These are phyloP conservation scores for Himalopsyche phryganea DNA, from an alignment of 1,140 invertebrate genomes.

Conservation along the genomic window DNA sequence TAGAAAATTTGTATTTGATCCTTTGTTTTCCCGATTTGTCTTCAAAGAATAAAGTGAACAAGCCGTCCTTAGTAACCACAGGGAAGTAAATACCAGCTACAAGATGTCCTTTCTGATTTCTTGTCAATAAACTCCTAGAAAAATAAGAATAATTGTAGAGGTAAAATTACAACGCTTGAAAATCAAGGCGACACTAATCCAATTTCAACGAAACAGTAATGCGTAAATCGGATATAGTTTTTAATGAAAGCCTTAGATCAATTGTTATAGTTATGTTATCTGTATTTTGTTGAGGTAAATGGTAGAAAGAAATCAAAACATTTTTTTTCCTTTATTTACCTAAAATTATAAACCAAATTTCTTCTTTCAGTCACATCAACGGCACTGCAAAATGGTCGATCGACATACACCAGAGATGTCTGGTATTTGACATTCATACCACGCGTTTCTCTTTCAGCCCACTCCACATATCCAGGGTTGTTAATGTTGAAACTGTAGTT, in stretches of 20 bases:
- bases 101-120: conserved; percentile 76
- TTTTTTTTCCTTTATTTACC: too few relatives aligned
- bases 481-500: conserved; percentile 65
- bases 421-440: conserved; percentile 57
- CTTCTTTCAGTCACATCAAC: conserved; percentile 83
- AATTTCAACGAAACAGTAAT: not conserved
- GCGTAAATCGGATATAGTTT: too few relatives aligned
- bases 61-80: conserved; percentile 56
- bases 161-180: not conserved
- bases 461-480: conserved; percentile 73
- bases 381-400: conserved; percentile 73
- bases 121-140: conserved; percentile 67
- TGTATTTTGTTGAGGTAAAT: too few relatives aligned
- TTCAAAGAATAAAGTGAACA: conserved; percentile 79
- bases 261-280: too few relatives aligned
- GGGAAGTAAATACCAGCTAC: conserved; percentile 83
- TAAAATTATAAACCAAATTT: conserved; percentile 85
- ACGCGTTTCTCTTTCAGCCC: conserved; percentile 71
- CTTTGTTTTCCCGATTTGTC: conserved; percentile 62
- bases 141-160: not conserved
- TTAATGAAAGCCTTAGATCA: too few relatives aligned
- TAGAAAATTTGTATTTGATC: conserved; percentile 67
- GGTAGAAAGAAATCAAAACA: too few relatives aligned
- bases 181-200: too few relatives aligned
- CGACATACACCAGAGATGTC: conserved; percentile 74